Percentiles rank a stretch among this genome's conserved stretches.
Conservation (phyloP, 2,888 invertebrate species). For the Agrilus mali region DNA sequence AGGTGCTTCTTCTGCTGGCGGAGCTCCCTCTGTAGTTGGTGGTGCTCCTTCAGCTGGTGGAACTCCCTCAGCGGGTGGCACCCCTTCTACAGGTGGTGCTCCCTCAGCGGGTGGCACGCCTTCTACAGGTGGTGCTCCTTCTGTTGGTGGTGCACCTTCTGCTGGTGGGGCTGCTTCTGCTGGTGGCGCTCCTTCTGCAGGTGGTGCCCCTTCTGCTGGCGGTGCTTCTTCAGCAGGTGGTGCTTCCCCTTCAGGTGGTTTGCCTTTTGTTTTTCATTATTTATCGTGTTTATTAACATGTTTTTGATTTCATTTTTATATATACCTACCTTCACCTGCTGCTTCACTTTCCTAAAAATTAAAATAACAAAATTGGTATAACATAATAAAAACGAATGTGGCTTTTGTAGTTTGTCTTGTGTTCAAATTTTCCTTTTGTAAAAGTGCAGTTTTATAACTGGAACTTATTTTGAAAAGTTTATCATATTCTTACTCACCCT, state of each 20-base stretch:
- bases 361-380: slow-evolving; percentile 10
- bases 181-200: slow-evolving; percentile 15
- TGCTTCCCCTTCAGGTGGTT: slow-evolving; percentile 20
- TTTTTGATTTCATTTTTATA: not conserved
- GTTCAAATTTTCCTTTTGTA: too few relatives aligned
- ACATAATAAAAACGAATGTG: slow-evolving; percentile 2
- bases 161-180: slow-evolving; percentile 19
- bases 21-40: slow-evolving; percentile 10
- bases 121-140: slow-evolving; percentile 17
- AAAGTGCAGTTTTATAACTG: too few relatives aligned
- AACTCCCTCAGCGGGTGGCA: slow-evolving; percentile 27
- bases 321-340: slow-evolving; percentile 14
- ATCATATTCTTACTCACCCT: too few relatives aligned
- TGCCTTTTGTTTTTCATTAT: slow-evolving; percentile 4
- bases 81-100: slow-evolving; percentile 23
- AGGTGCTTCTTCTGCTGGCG: too few relatives aligned
- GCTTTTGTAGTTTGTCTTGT: too few relatives aligned
- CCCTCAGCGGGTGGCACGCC: slow-evolving; percentile 20
- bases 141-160: slow-evolving; percentile 18
- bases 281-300: too few relatives aligned
- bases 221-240: slow-evolving; percentile 20
- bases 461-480: too few relatives aligned
- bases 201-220: slow-evolving; percentile 27
- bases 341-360: slow-evolving; percentile 19
- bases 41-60: slow-evolving; percentile 24